These are phyloP conservation scores for Archips xylosteana DNA, from an alignment of 2,888 invertebrate species.

Conservation along the genomic window DNA sequence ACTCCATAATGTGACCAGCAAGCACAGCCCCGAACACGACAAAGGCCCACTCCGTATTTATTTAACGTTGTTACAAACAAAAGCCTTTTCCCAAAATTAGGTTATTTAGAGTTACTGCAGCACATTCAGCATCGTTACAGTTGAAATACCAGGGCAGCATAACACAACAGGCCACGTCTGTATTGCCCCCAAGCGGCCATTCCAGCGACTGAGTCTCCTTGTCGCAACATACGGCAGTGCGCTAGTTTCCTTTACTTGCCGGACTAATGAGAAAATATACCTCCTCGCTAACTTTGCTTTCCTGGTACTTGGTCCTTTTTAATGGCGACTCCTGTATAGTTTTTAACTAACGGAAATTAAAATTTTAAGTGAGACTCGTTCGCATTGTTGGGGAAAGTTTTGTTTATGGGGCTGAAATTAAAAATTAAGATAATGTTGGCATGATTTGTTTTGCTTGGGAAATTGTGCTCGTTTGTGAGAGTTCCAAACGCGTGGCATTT, in stretches of 20 bases:
- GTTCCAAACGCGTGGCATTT: too few relatives aligned
- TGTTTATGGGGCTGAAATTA: constrained; percentile 8
- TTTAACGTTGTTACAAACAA: constrained; percentile 21
- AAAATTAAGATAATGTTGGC: background rate
- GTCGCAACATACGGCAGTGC: constrained; percentile 40
- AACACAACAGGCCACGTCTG: constrained; percentile 35
- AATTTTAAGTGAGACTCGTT: constrained; percentile 35
- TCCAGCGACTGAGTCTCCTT: constrained; percentile 36
- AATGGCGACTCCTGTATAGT: constrained; percentile 50
- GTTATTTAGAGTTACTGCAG: constrained; percentile 41
- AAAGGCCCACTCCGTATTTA: constrained; percentile 1
- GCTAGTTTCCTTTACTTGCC: constrained; percentile 60
- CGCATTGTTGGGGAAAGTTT: constrained; percentile 11
- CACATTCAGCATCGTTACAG: constrained; percentile 36
- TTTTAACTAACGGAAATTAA: constrained; percentile 39
- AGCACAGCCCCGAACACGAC: background rate
- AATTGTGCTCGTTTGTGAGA: too few relatives aligned
- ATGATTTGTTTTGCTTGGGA: too few relatives aligned
- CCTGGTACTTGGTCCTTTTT: constrained; percentile 66
- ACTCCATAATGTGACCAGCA: constrained; percentile 10
- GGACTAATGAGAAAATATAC: constrained; percentile 77
- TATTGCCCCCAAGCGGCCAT: constrained; percentile 37
- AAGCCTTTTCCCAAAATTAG: constrained; percentile 33
- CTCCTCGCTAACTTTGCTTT: constrained; percentile 56
- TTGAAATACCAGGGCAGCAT: constrained; percentile 34